Conservation (phyloP, 2,797 vertebrate species). For the Tokudaia muenninki region DNA sequence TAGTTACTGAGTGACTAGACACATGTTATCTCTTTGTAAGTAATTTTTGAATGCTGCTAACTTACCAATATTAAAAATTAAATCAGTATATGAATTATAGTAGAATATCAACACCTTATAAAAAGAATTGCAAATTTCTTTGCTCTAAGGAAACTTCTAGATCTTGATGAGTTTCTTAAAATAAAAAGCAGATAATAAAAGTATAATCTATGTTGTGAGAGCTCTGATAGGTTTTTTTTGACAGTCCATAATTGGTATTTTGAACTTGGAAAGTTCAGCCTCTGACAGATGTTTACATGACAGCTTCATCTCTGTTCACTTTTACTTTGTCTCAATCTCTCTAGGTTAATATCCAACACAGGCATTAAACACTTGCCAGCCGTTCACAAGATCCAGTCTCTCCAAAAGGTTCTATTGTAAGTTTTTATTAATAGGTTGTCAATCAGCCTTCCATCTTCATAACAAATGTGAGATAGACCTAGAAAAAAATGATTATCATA, state of each 20-base stretch:
- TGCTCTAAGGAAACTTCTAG: not conserved
- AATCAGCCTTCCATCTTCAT: not conserved
- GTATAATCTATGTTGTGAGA: not conserved
- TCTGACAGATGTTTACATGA: constrained; percentile 36
- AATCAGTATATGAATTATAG: not conserved
- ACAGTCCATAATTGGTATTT: constrained; percentile 41
- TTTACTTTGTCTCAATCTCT: constrained; percentile 78
- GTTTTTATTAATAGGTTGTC: constrained; percentile 73
- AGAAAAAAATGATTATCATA: not conserved
- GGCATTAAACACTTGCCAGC: constrained; percentile 93
- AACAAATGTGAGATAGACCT: not conserved
- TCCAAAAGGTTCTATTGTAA: constrained; percentile 93
- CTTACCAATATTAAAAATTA: not conserved
- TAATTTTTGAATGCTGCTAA: not conserved
- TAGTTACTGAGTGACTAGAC: not conserved
- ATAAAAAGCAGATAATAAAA: constrained; percentile 36
- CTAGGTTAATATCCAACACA: constrained; percentile 97
- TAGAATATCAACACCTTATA: not conserved
- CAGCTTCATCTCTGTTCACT: constrained; percentile 39
- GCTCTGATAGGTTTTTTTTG: constrained; percentile 19
- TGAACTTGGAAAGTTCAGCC: not conserved
- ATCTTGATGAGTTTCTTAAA: constrained; percentile 1
- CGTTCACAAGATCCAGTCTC: constrained; percentile 92
- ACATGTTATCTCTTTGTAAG: not conserved
- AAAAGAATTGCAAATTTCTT: not conserved